Base-by-base conservation (phyloP, 1,140 invertebrate genomes). In the Drosophila arawakana region DNA sequence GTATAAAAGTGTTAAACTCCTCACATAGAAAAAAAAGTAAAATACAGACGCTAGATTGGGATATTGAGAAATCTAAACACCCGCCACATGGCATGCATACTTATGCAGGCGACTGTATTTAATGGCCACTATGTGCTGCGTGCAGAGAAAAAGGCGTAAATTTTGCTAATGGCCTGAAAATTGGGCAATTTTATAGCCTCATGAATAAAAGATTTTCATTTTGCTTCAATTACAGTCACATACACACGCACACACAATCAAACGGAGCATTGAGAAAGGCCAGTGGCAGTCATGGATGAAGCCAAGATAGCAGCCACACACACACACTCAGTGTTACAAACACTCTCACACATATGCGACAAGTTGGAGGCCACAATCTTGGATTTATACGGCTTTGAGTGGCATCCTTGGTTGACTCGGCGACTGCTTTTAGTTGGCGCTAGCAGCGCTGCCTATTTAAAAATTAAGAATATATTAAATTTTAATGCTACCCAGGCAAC, bases 151-250 rank as follows among this genome's bases (percentile, higher is more conserved):
- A 91, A 91, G 90, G 90, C 90, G 90, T 91, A 91, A 91, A 91
- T 91, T 91, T 91, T 91, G 86, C 91, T 91, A 91, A 91, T 91
- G 86, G 90, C 84, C 90, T 91, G 90, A 91, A 91, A 91, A 91
- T 91, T 91, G 90, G 90, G 86, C 90, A 91, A 91, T 91, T 91
- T 91, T 91, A 91, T 91, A 91, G 90, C 90, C 86, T 91, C 90
- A 91, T 91, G 90, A 91, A 91, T 91, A 91, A 91, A 90, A 91
- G 81, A 91, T 91, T 89, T 91, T 90, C 88, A 85, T 91, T 88
- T 91, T 89, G 89, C 89, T 91, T 91, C 89, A 91, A 91, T 91
- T 89, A 91, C 89, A 91, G 84, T 78, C 89, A 91, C 84, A 89
- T 68, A 59, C 83, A 88, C 41, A 50, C 65, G 43, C 50, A 62